phyloP scores from a whole-genome alignment of 2,888 invertebrate species.

The Diploptera punctata region DNA sequence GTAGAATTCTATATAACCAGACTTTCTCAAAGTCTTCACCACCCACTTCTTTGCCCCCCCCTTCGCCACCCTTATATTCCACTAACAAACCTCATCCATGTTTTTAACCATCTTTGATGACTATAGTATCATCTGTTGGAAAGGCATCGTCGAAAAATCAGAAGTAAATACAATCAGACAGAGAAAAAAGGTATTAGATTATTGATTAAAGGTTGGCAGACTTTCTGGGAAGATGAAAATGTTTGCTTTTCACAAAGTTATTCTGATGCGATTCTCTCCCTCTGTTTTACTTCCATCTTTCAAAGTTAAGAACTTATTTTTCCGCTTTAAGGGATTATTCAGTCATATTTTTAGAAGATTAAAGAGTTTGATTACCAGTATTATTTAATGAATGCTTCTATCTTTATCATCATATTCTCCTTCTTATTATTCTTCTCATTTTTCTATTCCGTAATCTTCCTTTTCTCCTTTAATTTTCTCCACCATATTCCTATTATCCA shows the following conservation, averaged over 20 bases:
- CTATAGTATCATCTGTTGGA: neutral
- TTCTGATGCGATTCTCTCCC: neutral
- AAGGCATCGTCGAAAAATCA: neutral
- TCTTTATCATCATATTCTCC: no score
- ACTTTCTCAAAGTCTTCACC: slow-evolving; percentile 10
- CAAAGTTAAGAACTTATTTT: no score
- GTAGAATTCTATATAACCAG: neutral
- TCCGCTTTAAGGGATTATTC: no score
- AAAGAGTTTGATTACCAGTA: no score
- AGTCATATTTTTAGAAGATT: no score
- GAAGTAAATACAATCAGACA: neutral
- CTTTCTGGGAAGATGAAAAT: neutral
- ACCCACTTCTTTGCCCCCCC: neutral
- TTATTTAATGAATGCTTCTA: no score
- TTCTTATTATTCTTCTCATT: no score
- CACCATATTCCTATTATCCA: no score
- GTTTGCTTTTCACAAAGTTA: neutral
- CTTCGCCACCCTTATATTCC: neutral
- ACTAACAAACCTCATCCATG: neutral
- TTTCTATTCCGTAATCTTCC: no score
- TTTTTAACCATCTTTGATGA: slow-evolving; percentile 11
- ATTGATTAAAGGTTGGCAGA: neutral
- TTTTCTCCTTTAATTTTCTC: no score
- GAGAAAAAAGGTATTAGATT: no score
- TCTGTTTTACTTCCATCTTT: neutral